Conservation (phyloP, 2,113 vertebrate genomes). For the Henicopernis longicauda region DNA sequence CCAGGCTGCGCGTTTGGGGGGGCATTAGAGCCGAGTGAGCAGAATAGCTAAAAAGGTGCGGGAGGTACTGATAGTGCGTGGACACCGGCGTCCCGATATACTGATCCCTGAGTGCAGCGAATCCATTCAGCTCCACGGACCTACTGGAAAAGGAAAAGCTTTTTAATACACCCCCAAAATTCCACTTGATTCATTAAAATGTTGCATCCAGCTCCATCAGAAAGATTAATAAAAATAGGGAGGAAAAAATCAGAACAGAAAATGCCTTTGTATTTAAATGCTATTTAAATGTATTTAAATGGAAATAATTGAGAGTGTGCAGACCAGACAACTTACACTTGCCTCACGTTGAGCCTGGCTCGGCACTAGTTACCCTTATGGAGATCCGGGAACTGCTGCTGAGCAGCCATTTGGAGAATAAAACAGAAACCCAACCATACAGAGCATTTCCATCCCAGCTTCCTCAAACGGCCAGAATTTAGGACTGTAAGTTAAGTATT, state of each 20-base stretch:
- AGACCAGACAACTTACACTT: fast-evolving
- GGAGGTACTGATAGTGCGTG: slow-evolving; percentile 92
- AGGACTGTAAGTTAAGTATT: background rate
- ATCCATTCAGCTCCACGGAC: slow-evolving; percentile 93
- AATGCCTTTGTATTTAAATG: background rate
- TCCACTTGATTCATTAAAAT: fast-evolving
- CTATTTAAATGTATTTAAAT: no score
- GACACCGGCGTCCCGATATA: slow-evolving; percentile 90
- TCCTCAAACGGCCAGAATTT: background rate
- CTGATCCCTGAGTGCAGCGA: slow-evolving; percentile 91
- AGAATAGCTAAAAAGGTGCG: slow-evolving; percentile 92
- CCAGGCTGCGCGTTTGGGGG: slow-evolving; percentile 85
- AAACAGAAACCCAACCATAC: background rate
- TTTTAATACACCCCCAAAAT: background rate
- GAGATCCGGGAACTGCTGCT: background rate
- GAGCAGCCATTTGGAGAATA: background rate
- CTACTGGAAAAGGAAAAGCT: slow-evolving; percentile 74
- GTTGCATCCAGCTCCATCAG: background rate
- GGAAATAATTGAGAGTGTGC: fast-evolving
- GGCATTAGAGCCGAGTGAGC: slow-evolving; percentile 87
- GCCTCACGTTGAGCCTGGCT: background rate
- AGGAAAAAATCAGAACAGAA: background rate
- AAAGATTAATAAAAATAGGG: fast-evolving
- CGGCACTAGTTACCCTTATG: fast-evolving
- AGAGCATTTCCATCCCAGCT: background rate